These are phyloP conservation scores for Upupa epops DNA, from an alignment of 2,113 vertebrate genomes.

Conservation along the genomic window DNA sequence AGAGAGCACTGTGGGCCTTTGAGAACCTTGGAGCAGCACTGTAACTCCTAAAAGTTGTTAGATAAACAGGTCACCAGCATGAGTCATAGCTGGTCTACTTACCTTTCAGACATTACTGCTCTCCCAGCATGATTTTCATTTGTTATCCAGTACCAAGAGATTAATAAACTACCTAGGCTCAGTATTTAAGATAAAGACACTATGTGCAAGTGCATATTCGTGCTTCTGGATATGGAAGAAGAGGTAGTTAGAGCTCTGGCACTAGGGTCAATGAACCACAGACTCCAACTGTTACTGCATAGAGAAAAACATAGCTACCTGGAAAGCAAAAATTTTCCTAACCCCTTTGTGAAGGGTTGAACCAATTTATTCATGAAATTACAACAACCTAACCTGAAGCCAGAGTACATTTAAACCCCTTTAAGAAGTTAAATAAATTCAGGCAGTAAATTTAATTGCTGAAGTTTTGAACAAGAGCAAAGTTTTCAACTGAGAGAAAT, in stretches of 20 bases:
- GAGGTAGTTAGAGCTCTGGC: background rate
- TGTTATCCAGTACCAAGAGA: background rate
- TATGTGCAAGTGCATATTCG: background rate
- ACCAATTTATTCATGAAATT: background rate
- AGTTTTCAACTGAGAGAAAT: background rate
- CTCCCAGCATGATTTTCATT: background rate
- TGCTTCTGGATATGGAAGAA: background rate
- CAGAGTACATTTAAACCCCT: background rate
- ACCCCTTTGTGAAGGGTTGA: background rate
- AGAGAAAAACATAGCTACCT: background rate
- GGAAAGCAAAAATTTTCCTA: background rate
- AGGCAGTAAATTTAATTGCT: background rate
- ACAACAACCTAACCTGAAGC: background rate
- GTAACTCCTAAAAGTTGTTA: background rate
- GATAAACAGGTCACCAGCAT: background rate
- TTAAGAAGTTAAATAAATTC: background rate
- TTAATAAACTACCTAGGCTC: background rate
- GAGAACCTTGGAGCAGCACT: background rate
- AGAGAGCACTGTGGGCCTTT: conserved; percentile 47
- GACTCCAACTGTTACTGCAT: background rate
- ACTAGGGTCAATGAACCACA: background rate
- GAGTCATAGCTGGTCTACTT: background rate
- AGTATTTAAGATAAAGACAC: background rate
- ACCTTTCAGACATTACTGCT: background rate
- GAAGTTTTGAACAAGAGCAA: background rate